Evolutionary conservation across 2,888 invertebrate genomes (phyloP), one percentile per base, ranked within the genome.

Genomic region (Entomobrya proxima): DNA sequence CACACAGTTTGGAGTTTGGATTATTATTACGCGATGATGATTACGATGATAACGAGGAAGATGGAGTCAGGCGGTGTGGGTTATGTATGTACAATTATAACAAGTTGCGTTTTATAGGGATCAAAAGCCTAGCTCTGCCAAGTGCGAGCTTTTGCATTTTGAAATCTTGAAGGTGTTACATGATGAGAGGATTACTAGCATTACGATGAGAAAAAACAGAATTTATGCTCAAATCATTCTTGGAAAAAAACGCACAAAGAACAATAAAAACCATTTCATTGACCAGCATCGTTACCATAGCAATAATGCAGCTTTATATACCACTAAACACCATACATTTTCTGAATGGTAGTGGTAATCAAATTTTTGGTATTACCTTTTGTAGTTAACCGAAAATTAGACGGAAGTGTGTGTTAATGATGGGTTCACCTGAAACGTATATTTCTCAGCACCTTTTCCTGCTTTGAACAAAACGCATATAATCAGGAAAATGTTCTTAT

Each of bases 1-100:
- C 84, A 84, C 84, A 84, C 77, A 84, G 47, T 69, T 69, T 58
- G 13, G 24, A 18, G 50, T 11, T 52, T 50, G 69, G 24, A 47
- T n/a, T n/a, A n/a, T n/a, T n/a, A n/a, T n/a, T 69, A 69, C 30
- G 21, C 2, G n/a, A 52, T 15, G n/a, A n/a, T 15, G 15, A 47
- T 9, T 47, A 13, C n/a, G 5, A 47, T 9, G 7, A 47, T 37
- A 37, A 7, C 11, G 47, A 47, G 47, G 15, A 47, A 47, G n/a
- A 47, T 47, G n/a, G 5, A 47, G 3, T 2, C 13, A 15, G 47
- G n/a, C 15, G 5, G n/a, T 47, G 15, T 13, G n/a, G 44, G 15
- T 13, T 44, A n/a, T n/a, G 35, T 15, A 44, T 2, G 44, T 61
- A 61, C 35, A n/a, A 35, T 15, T 32, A n/a, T n/a, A 6, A 32